Conservation (phyloP, 1,140 invertebrate genomes). For the Drosophila murphyi region DNA sequence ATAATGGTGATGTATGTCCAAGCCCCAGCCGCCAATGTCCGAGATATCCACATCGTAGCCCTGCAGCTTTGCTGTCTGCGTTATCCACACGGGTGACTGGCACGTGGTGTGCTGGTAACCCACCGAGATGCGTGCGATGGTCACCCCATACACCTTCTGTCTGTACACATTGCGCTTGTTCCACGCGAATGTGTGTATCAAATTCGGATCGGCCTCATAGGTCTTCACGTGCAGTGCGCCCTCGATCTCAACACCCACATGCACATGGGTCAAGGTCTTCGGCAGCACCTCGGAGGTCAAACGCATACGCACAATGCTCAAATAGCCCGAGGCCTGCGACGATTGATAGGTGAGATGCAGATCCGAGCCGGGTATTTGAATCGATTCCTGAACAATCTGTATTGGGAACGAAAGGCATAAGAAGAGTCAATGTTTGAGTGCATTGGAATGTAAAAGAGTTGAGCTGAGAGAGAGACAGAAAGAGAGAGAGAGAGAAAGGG, state of each 20-base stretch:
- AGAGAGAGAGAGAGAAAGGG: too few relatives aligned
- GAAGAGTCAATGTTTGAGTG: neutral
- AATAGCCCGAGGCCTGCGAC: constrained; percentile 95
- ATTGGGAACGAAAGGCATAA: neutral
- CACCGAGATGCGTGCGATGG: constrained; percentile 93
- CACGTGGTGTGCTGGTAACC: constrained; percentile 98
- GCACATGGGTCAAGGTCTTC: constrained; percentile 92
- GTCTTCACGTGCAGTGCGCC: constrained; percentile 95
- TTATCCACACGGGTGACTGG: constrained; percentile 95
- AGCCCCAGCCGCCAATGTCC: constrained; percentile 98
- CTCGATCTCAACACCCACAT: constrained; percentile 95
- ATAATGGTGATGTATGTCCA: constrained; percentile 99
- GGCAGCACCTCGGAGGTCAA: constrained; percentile 93
- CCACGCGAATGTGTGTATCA: constrained; percentile 98
- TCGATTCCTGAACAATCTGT: constrained; percentile 97
- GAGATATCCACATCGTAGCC: constrained; percentile 99
- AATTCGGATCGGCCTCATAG: constrained; percentile 97
- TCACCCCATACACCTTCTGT: constrained; percentile 96
- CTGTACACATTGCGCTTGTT: constrained; percentile 98
- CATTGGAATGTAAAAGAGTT: too few relatives aligned
- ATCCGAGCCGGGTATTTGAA: constrained; percentile 95
- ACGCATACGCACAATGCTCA: constrained; percentile 96
- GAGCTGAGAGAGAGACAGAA: too few relatives aligned
- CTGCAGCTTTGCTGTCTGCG: constrained; percentile 95
- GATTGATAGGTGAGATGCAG: constrained; percentile 97